Base-by-base conservation (phyloP, 2,888 invertebrate genomes). In the Cryptocephalus primarius region DNA sequence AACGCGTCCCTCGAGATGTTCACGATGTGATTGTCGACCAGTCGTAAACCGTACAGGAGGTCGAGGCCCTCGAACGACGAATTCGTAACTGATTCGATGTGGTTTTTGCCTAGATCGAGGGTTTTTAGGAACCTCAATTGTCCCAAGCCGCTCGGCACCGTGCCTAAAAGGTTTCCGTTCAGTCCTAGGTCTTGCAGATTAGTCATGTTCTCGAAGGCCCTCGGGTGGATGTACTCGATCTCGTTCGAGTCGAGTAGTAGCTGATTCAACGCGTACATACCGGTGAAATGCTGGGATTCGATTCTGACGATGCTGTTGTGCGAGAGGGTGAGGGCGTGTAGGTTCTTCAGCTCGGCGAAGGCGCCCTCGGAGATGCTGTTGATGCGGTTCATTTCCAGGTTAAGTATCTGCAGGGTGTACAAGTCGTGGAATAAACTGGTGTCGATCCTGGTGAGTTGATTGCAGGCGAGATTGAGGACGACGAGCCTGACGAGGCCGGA, bases 21-120 rank as follows among this genome's bases (percentile, higher is more conserved):
- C 63, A 80, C 80, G 53, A 85, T 80, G 67, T 82, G 81, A 71
- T 91, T 91, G 63, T 85, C 85, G 43, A 88, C 85, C 45, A 91
- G 70, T 42, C 88, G 76, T 47, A 92, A 71, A 11, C 85, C 84
- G 61, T 82, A 82, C 39, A 92, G 75, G 58, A 83, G 79, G 60
- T 80, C 78, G 54, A 90, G 71, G 6, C 86, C 85, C 62, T 78
- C 77, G 60, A 90, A 86, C 43, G 85, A 82, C 48, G 80, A 75
- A 62, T 83, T 82, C 48, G 76, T 77, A 47, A 92, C 77, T 55
- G 75, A 74, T 54, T 80, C 78, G 62, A 92, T 83, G 62, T 77
- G 76, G 71, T 91, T 92, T 72, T 87, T 85, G 42, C 87, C 87
- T 58, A 91, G 75, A 71, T 89, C 87, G 49, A 91, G 73, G 32